phyloP scores from a whole-genome alignment of 30 jellyfish, hydroid and myxozoan species.

The Chironex yamaguchii region DNA sequence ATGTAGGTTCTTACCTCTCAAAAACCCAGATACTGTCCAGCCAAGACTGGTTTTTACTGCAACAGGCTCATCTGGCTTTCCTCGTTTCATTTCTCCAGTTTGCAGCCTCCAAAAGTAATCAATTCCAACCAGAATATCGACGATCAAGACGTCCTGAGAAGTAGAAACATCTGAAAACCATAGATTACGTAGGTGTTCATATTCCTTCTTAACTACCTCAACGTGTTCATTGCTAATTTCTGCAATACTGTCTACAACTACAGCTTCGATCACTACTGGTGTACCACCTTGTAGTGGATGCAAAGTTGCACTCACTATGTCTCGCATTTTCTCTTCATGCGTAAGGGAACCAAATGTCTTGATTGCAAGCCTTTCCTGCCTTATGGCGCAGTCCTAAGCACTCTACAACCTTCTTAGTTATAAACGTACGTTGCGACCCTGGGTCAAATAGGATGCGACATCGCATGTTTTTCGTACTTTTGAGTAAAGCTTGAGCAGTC shows the following conservation, averaged over 20 bases:
- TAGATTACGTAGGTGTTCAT: not conserved
- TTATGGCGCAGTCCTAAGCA: constrained; percentile 2
- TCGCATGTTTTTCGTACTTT: not conserved
- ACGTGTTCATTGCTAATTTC: constrained; percentile 7
- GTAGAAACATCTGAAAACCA: constrained; percentile 28
- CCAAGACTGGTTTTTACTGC: constrained; percentile 38
- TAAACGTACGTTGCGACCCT: constrained; percentile 18
- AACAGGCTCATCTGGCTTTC: constrained; percentile 39
- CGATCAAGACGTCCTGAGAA: not conserved
- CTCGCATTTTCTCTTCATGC: not conserved
- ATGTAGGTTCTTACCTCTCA: not conserved
- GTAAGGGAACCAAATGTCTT: not conserved
- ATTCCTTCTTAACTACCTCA: constrained; percentile 2
- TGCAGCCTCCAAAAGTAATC: constrained; percentile 33
- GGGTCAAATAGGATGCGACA: constrained; percentile 30
- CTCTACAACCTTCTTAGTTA: constrained; percentile 15
- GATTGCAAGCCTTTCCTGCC: constrained; percentile 6
- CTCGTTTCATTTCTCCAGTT: constrained; percentile 23
- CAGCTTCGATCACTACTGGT: constrained; percentile 6
- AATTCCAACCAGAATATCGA: not conserved
- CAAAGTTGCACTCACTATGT: not conserved
- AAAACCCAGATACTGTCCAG: constrained; percentile 25
- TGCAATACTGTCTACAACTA: constrained; percentile 13
- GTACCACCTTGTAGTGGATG: not conserved
- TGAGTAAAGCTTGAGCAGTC: constrained; percentile 16